Conservation (phyloP, 2,888 invertebrate genomes). For the Tenodera sinensis region DNA sequence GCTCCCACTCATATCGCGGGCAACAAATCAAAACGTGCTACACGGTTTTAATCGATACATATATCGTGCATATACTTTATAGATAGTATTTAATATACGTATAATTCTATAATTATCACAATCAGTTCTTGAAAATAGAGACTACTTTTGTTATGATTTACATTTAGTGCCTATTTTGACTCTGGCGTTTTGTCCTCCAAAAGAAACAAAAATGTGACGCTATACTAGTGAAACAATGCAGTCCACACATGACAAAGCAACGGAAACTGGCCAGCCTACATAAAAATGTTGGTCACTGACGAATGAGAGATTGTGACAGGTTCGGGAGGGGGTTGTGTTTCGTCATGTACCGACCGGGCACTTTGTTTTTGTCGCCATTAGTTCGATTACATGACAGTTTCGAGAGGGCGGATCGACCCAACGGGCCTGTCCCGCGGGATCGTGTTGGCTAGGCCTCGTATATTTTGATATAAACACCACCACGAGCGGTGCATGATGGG, state of each 20-base stretch:
- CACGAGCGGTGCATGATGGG: neutral
- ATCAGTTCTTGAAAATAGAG: no score
- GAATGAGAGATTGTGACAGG: constrained; percentile 9
- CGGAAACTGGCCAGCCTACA: neutral
- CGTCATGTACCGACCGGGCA: neutral
- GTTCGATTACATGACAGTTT: neutral
- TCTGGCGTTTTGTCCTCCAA: neutral
- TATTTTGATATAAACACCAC: constrained; percentile 3
- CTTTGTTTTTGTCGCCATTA: neutral
- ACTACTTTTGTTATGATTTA: no score
- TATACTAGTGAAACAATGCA: neutral
- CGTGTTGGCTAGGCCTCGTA: neutral
- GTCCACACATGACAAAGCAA: neutral
- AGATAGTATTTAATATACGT: no score
- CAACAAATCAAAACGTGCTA: no score
- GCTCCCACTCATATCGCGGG: no score
- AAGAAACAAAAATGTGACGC: neutral
- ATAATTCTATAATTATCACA: no score
- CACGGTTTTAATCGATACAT: no score
- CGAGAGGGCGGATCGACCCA: neutral
- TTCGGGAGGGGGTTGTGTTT: neutral
- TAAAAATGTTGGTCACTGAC: neutral
- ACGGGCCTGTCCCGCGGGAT: neutral
- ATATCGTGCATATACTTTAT: no score
- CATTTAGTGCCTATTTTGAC: neutral